Evolutionary conservation across 2,797 vertebrate genomes (phyloP).

Genomic region (Margarornis squamiger): DNA sequence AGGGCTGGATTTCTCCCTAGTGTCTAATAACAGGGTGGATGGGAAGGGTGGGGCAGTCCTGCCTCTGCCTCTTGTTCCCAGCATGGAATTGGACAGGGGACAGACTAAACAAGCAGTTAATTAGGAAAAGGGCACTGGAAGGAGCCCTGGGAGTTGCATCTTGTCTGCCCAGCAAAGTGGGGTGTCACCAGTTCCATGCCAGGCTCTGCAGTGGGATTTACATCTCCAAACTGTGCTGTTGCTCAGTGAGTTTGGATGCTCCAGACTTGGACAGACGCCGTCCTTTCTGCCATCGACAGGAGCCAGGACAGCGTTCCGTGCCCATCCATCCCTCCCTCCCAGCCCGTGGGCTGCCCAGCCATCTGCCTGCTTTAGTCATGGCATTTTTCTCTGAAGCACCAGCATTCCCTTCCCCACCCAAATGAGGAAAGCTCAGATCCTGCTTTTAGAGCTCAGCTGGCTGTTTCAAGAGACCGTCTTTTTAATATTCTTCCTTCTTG

Average conservation of each 20-base stretch:
- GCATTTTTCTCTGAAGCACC: constrained; percentile 39
- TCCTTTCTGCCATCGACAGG: background rate
- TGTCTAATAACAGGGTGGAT: rapidly evolving
- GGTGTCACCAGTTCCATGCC: background rate
- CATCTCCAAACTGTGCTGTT: background rate
- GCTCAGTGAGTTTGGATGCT: background rate
- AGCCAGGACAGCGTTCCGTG: background rate
- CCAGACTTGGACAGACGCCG: background rate
- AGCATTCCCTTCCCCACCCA: constrained; percentile 57
- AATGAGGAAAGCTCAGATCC: constrained; percentile 59
- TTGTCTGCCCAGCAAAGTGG: background rate
- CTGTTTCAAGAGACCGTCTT: constrained; percentile 12
- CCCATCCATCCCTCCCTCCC: background rate
- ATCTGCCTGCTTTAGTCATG: background rate
- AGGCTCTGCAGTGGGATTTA: background rate
- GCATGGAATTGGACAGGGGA: background rate
- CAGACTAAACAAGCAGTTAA: background rate
- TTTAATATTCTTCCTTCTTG: background rate
- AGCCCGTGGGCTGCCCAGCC: constrained; percentile 14
- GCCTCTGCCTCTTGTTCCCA: background rate
- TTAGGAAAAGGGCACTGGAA: background rate
- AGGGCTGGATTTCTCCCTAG: background rate
- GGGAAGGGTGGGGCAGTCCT: background rate
- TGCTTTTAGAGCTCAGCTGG: constrained; percentile 70
- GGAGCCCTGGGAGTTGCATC: background rate